Evolutionary conservation across 37 sponge, comb jelly and placozoan species (phyloP), one percentile per base, ranked within the genome.

Genomic region (Agelas oroides): DNA sequence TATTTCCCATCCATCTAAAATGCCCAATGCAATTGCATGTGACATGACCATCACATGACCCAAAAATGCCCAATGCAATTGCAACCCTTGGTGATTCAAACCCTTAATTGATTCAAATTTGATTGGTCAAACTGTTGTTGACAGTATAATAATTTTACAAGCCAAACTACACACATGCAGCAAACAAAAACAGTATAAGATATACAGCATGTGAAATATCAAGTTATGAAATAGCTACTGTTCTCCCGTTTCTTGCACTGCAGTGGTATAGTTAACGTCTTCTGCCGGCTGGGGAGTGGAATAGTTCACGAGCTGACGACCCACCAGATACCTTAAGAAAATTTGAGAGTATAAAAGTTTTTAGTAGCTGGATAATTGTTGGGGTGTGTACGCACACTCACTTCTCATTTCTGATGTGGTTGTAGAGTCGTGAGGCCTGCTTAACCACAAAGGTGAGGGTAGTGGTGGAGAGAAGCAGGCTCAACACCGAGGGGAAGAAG

Each of bases 361-460:
- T 17, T 16, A 57, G 21, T 20, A 1, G 6, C 12, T 34, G 24
- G 28, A n/a, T n/a, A n/a, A n/a, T n/a, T n/a, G n/a, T n/a, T n/a
- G n/a, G n/a, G n/a, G n/a, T 13, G 15, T 11, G 13, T 31, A 30
- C 23, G 33, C 1, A 70, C 35, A 75, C 92, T 65, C 81, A 97
- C 98, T 91, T 95, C 46, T 97, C 96, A 75, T 97, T 91, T 56
- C 75, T 93, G 78, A 97, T 76, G 39, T 93, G 83, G 31, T 61
- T 71, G 78, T 94, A 97, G 18, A 97, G 77, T n/a, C 60, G 69
- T 12, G 53, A 56, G 55, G 64, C 76, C 78, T 91, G 96, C 61
- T 53, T 78, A 36, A 85, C 17, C 1, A 75, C 63, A 15, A 88
- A 60, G 33, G 55, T 24, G 12, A 91, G 63, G 18, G 91, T 20